Base-by-base conservation (phyloP, 2,113 vertebrate species). In the Eulemur macaco region DNA sequence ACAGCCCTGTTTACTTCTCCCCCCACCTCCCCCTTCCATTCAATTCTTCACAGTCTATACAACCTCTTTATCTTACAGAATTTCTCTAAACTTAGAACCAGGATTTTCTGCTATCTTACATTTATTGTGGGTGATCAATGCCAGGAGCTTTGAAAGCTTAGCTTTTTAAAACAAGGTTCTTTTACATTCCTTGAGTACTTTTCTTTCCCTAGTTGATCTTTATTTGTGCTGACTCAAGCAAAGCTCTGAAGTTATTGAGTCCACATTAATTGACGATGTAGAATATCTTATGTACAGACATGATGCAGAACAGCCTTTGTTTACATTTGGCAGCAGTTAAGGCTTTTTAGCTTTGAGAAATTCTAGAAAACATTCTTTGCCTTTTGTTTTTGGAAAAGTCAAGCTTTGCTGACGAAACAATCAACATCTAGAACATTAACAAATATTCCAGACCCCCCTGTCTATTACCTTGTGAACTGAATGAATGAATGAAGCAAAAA, bases 51-150 rank as follows among this genome's bases (percentile, higher is more conserved):
- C n/a, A 39, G 29, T 86, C 82, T 71, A 29, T 82, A 47, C 81
- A 34, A 12, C 23, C 31, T 15, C 73, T 91, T 95, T 96, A 96
- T 97, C 89, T 86, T 66, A 23, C 0, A 93, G 78, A 83, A 50
- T 78, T 89, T 82, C 93, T 95, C 83, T 91, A 85, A 91, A 86
- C 45, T 88, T 91, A 94, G 66, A 96, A 56, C 54, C 56, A n/a
- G 69, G 17, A 54, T 89, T 91, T 76, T 47, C 86, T 52, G 27
- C 66, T 90, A 34, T 91, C 96, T 94, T 69, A 17, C 29, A 9
- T 80, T 87, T 89, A 73, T 68, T 91, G 31, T 68, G 34, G 56
- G 64, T 34, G 17, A 20, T 69, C 37, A 9, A 21, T 47, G 45
- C 34, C 89, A 66, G 91, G 47, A 96, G 42, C 66, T 90, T 89